Percentiles rank a stretch among this genome's conserved stretches.
Evolutionary conservation across 2,113 vertebrate species (phyloP).

Genomic region (Limnothrissa miodon): DNA sequence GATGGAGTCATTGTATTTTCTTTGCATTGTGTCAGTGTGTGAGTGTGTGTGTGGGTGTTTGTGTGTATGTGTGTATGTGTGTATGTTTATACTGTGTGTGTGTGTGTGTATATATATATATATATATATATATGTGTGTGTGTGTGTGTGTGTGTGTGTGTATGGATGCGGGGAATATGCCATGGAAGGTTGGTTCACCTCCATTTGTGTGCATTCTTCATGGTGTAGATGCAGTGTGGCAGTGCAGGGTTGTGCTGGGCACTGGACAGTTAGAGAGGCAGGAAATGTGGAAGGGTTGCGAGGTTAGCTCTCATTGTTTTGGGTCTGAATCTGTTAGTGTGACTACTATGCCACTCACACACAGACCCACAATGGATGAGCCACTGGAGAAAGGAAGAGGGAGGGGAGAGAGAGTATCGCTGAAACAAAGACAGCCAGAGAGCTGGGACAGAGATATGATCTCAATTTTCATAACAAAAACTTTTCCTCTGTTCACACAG

Average conservation of each 20-base stretch:
- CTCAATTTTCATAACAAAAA: conserved; percentile 44
- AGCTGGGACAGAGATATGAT: conserved; percentile 33
- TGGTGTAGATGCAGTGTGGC: conserved; percentile 32
- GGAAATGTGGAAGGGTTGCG: conserved; percentile 48
- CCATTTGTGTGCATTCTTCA: not conserved
- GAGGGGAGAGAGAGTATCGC: conserved; percentile 29
- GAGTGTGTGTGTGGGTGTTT: conserved; percentile 29
- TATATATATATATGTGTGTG: conserved; percentile 40
- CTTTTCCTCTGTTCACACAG: conserved; percentile 43
- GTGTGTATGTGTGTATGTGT: conserved; percentile 28
- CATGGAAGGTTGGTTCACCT: not conserved
- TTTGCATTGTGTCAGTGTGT: conserved; percentile 36
- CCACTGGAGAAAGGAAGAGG: conserved; percentile 22
- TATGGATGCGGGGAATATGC: not conserved
- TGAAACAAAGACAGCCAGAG: conserved; percentile 39
- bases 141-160: conserved; percentile 38
- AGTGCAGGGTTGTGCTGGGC: conserved; percentile 48
- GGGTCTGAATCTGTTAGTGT: conserved; percentile 33
- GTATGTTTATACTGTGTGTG: not conserved
- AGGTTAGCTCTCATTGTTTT: conserved; percentile 46
- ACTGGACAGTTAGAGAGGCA: conserved; percentile 47
- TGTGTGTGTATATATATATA: not conserved
- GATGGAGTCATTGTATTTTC: conserved; percentile 39
- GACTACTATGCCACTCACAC: conserved; percentile 36
- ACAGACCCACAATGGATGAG: not conserved